A percentile compares a stretch with the other conserved stretches of the same genome.
Conservation (phyloP, 2,797 vertebrate species). For the Trachurus trachurus region DNA sequence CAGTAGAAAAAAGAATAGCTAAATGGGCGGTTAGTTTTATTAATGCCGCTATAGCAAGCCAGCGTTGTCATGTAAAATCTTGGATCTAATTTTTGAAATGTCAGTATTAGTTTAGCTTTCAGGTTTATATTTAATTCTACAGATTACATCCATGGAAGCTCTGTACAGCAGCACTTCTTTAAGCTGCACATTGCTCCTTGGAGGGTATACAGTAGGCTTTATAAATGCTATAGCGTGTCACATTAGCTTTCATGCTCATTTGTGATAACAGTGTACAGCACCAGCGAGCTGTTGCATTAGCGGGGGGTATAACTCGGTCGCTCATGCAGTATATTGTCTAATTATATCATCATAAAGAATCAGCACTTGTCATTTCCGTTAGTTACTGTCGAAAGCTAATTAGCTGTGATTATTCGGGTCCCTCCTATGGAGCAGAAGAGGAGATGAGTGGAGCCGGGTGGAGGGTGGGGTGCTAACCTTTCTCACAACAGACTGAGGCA, state of each 20-base stretch:
- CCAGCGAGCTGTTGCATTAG: background rate
- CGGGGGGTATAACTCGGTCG: background rate
- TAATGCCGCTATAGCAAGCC: too few relatives aligned
- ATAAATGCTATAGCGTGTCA: background rate
- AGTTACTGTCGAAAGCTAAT: constrained; percentile 53
- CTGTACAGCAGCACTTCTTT: too few relatives aligned
- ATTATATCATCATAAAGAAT: constrained; percentile 30
- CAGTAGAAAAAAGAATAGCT: too few relatives aligned
- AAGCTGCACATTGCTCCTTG: background rate
- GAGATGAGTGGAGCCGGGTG: background rate
- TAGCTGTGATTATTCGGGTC: constrained; percentile 39
- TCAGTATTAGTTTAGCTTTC: too few relatives aligned
- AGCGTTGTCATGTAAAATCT: too few relatives aligned
- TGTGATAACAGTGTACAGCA: background rate
- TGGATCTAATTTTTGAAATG: too few relatives aligned
- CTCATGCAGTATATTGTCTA: constrained; percentile 15
- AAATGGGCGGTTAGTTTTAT: too few relatives aligned
- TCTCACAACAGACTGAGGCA: constrained; percentile 27
- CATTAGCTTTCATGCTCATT: background rate
- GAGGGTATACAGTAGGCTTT: background rate
- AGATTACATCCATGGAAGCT: background rate
- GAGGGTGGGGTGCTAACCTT: constrained; percentile 31
- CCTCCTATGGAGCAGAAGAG: constrained; percentile 31
- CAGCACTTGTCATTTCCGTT: constrained; percentile 31
- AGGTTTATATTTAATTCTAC: background rate